Conservation (phyloP, 1,140 invertebrate genomes). For the Lordiphosa mommai region DNA sequence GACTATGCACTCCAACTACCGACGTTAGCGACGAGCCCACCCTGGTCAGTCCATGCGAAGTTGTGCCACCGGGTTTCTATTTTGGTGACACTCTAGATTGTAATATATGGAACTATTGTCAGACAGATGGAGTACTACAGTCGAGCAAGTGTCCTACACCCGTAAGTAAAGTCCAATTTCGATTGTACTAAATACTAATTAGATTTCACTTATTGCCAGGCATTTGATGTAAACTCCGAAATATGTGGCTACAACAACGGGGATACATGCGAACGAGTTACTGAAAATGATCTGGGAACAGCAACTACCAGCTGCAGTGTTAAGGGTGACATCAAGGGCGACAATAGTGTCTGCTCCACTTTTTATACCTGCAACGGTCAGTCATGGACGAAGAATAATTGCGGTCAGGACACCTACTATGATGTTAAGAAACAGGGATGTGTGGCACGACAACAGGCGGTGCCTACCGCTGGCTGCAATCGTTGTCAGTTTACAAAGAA, state of each 20-base stretch:
- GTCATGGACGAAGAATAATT: not conserved
- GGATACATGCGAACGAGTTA: constrained; percentile 25
- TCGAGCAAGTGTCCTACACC: not conserved
- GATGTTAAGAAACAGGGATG: accelerated
- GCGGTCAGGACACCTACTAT: constrained; percentile 25
- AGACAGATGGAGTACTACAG: not conserved
- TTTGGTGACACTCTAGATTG: constrained; percentile 29
- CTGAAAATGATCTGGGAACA: not conserved
- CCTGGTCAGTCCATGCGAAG: constrained; percentile 13
- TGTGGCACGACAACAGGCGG: constrained; percentile 1
- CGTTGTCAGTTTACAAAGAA: constrained; percentile 29
- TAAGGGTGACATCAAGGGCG: accelerated
- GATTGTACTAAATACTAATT: not conserved
- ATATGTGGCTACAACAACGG: not conserved
- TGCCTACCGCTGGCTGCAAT: constrained; percentile 19
- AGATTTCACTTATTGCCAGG: not conserved
- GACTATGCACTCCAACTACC: not conserved
- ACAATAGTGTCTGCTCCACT: constrained; percentile 8
- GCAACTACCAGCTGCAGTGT: not conserved
- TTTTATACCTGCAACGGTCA: constrained; percentile 24
- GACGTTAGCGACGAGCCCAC: not conserved
- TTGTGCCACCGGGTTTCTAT: constrained; percentile 23
- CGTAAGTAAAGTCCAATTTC: constrained; percentile 22
- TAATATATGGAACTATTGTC: constrained; percentile 23
- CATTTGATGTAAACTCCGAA: not conserved